Percentiles rank a stretch among this genome's conserved stretches.
These are phyloP conservation scores for Mythimna impura DNA, from an alignment of 2,888 invertebrate genomes.

Conservation along the genomic window DNA sequence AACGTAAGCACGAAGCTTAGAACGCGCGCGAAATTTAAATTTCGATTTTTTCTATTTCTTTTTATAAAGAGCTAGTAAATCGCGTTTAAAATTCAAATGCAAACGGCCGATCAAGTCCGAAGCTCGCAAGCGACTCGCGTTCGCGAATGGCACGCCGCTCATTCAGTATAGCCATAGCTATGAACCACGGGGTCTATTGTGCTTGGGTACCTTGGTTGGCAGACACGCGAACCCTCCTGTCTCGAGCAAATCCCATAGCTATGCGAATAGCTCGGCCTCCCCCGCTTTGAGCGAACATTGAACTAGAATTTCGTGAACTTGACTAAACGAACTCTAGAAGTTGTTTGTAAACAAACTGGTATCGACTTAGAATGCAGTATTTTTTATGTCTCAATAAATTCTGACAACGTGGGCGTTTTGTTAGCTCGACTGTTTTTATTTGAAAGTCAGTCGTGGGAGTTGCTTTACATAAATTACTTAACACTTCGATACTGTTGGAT, in stretches of 20 bases:
- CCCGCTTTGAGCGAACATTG: constrained; percentile 66
- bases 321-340: constrained; percentile 53
- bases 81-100: constrained; percentile 77
- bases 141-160: constrained; percentile 80
- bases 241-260: constrained; percentile 74
- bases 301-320: constrained; percentile 63
- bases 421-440: constrained; percentile 54
- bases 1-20: constrained; percentile 19
- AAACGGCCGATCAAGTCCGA: constrained; percentile 87
- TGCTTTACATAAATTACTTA: constrained; percentile 47
- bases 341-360: constrained; percentile 65
- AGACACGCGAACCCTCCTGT: constrained; percentile 86
- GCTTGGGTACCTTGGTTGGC: constrained; percentile 74
- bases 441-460: constrained; percentile 46
- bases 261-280: constrained; percentile 69
- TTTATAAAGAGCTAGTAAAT: constrained; percentile 61
- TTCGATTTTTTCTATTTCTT: constrained; percentile 50
- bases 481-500: constrained; percentile 17
- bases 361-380: constrained; percentile 50
- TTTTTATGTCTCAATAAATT: constrained; percentile 57
- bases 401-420: constrained; percentile 49
- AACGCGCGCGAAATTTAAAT: constrained; percentile 48
- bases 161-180: constrained; percentile 80
- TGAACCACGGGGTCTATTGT: constrained; percentile 84
- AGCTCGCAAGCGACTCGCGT: constrained; percentile 88